A percentile compares a stretch with the other conserved stretches of the same genome.
phyloP scores from a whole-genome alignment of 2,888 invertebrate species.

The Hipparchia semele region DNA sequence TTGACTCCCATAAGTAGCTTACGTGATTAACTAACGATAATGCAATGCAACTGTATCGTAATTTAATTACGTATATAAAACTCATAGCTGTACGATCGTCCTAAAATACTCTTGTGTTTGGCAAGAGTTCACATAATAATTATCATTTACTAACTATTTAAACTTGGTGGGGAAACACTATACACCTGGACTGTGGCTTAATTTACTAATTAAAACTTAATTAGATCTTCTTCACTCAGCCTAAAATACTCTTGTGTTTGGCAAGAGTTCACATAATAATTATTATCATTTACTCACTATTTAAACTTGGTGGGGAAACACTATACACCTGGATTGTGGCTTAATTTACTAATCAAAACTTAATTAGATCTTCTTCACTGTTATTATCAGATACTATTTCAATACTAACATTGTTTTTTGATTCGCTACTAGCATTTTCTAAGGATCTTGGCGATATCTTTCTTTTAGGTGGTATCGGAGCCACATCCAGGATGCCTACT shows the following conservation, averaged over 20 bases:
- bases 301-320: conserved; percentile 45
- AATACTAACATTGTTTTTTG: conserved; percentile 27
- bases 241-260: conserved; percentile 4
- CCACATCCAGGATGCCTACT: conserved; percentile 64
- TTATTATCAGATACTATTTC: conserved; percentile 40
- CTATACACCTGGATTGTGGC: conserved; percentile 20
- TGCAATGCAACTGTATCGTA: no score
- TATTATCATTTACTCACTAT: conserved; percentile 7
- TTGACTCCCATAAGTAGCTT: no score
- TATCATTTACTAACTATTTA: conserved; percentile 15
- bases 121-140: conserved; percentile 32
- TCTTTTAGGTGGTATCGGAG: conserved; percentile 69
- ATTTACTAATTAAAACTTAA: conserved; percentile 60
- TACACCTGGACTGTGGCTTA: conserved; percentile 24
- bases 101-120: conserved; percentile 4
- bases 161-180: conserved; percentile 44
- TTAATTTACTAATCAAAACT: conserved; percentile 55
- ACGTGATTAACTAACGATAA: no score
- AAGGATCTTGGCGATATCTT: conserved; percentile 65
- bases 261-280: conserved; percentile 32
- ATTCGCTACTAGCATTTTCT: conserved; percentile 36
- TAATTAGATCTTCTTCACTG: conserved; percentile 74
- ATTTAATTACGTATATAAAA: background rate
- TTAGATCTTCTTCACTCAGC: conserved; percentile 70
- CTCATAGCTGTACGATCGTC: no score